Evolutionary conservation across 2,113 vertebrate genomes (phyloP).

Genomic region (Dicrurus megarhynchus): DNA sequence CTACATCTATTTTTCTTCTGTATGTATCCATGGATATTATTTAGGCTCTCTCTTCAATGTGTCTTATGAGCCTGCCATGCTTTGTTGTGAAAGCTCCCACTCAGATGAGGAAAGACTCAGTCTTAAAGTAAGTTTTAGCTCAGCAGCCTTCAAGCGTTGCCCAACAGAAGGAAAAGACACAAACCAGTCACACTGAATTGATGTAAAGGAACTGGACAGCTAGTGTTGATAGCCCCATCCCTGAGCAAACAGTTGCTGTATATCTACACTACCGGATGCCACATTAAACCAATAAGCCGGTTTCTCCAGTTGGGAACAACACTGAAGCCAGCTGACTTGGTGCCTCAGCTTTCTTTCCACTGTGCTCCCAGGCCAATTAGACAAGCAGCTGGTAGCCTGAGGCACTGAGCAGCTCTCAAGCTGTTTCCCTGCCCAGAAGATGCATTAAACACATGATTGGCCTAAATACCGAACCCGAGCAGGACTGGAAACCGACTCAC

Average conservation of each 20-base stretch:
- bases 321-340: neutral
- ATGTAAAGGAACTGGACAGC: neutral
- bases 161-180: neutral
- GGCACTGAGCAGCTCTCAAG: neutral
- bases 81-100: neutral
- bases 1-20: neutral
- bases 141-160: neutral
- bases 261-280: neutral
- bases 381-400: constrained; percentile 8
- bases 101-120: neutral
- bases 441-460: neutral
- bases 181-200: neutral
- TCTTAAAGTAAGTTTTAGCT: neutral
- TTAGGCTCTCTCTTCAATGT: neutral
- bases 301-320: neutral
- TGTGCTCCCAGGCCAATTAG: neutral
- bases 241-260: neutral
- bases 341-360: neutral
- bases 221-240: neutral
- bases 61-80: neutral
- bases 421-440: neutral
- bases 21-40: neutral
- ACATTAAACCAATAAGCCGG: neutral
- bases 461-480: neutral
- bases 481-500: neutral